phyloP scores from a whole-genome alignment of 1,140 invertebrate species.

The Pogonus chalceus region DNA sequence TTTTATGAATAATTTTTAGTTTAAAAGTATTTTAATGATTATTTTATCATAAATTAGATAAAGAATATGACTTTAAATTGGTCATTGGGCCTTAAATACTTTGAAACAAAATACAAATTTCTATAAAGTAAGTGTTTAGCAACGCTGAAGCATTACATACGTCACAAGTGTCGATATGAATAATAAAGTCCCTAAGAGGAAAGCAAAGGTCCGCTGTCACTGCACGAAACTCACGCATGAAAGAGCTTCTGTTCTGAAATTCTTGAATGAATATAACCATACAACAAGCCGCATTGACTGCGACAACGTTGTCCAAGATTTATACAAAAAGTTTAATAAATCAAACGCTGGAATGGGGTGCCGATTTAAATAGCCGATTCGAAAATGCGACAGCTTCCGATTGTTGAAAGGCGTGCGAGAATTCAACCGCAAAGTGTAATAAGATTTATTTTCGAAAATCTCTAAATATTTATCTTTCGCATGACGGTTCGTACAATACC shows the following conservation, averaged over 20 bases:
- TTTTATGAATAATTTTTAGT: too few species aligned
- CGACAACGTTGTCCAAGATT: neutral
- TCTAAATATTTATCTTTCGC: slow-evolving; percentile 10
- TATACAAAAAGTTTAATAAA: neutral
- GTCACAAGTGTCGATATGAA: too few species aligned
- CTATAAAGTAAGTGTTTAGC: too few species aligned
- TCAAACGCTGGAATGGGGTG: neutral
- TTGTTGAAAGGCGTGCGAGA: slow-evolving; percentile 1
- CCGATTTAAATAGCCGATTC: neutral
- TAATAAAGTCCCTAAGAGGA: too few species aligned
- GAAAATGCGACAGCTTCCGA: neutral
- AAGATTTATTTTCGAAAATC: slow-evolving; percentile 3
- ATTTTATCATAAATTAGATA: too few species aligned
- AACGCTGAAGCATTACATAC: too few species aligned
- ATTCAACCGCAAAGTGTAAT: slow-evolving; percentile 8
- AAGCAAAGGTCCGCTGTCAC: too few species aligned
- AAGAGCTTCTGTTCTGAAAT: neutral
- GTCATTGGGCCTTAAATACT: too few species aligned
- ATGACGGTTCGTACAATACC: slow-evolving; percentile 8
- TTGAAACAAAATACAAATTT: too few species aligned
- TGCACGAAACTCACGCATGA: neutral
- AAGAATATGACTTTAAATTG: too few species aligned
- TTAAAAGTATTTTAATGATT: too few species aligned
- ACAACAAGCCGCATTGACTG: neutral
- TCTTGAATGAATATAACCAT: neutral